These are phyloP conservation scores for Psephotus haematonotus DNA, from an alignment of 2,113 vertebrate species.

Conservation along the genomic window DNA sequence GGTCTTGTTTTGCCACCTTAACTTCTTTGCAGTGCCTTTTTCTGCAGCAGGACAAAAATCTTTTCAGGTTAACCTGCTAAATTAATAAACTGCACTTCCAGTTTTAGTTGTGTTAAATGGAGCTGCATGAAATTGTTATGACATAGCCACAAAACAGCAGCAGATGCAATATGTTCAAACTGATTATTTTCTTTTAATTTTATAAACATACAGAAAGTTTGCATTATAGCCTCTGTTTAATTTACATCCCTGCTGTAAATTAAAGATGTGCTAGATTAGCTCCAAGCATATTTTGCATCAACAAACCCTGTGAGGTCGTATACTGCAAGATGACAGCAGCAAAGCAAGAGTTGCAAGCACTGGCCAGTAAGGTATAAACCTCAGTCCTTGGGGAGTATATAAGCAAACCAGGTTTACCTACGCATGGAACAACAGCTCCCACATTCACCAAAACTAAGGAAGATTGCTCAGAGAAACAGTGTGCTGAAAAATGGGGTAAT, in stretches of 20 bases:
- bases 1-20: background rate
- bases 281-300: background rate
- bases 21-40: background rate
- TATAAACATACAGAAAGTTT: slow-evolving; percentile 4
- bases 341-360: background rate
- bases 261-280: background rate
- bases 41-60: background rate
- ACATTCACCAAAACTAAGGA: background rate
- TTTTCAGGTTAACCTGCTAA: slow-evolving; percentile 1
- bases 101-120: slow-evolving; percentile 6
- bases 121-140: slow-evolving; percentile 30
- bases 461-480: background rate
- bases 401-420: background rate
- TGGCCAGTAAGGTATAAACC: background rate
- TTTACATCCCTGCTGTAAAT: slow-evolving; percentile 8
- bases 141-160: slow-evolving; percentile 28
- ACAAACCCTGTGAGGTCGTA: background rate
- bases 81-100: slow-evolving; percentile 5
- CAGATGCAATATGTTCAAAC: background rate
- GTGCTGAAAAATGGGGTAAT: background rate
- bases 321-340: background rate
- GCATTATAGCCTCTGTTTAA: background rate
- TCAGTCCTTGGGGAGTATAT: background rate
- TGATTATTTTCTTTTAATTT: slow-evolving; percentile 22
- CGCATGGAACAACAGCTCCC: background rate